A percentile compares a stretch with the other conserved stretches of the same genome.
phyloP scores from a whole-genome alignment of 2,113 vertebrate genomes.

The Haemorhous mexicanus region DNA sequence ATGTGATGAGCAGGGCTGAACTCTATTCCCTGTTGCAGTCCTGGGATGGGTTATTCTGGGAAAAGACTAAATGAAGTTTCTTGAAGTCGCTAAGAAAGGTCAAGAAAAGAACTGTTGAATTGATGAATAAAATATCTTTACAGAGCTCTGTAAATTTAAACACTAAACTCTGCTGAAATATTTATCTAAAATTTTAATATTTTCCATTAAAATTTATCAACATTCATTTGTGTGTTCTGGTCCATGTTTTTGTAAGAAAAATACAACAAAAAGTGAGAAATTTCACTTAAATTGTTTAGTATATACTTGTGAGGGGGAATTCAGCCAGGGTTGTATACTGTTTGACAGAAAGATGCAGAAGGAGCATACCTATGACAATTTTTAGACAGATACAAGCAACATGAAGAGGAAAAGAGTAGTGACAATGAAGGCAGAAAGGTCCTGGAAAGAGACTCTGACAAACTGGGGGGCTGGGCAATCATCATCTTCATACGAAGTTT shows the following conservation, averaged over 20 bases:
- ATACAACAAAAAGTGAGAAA: not conserved
- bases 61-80: not conserved
- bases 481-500: not conserved
- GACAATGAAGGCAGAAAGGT: not conserved
- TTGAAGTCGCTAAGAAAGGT: not conserved
- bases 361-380: not conserved
- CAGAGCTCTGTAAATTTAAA: not conserved
- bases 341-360: not conserved
- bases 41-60: not conserved
- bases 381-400: not conserved
- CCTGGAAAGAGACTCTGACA: not conserved
- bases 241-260: not conserved
- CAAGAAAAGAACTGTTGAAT: not conserved
- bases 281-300: not conserved
- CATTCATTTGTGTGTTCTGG: not conserved
- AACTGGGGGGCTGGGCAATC: not conserved
- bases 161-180: not conserved
- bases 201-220: not conserved
- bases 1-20: not conserved
- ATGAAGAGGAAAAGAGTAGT: not conserved
- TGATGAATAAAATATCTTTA: not conserved
- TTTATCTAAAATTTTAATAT: not conserved
- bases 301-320: not conserved
- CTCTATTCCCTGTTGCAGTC: not conserved
- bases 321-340: not conserved